These are phyloP conservation scores for Chirona hameri DNA, from an alignment of 2,888 invertebrate genomes.

Conservation along the genomic window DNA sequence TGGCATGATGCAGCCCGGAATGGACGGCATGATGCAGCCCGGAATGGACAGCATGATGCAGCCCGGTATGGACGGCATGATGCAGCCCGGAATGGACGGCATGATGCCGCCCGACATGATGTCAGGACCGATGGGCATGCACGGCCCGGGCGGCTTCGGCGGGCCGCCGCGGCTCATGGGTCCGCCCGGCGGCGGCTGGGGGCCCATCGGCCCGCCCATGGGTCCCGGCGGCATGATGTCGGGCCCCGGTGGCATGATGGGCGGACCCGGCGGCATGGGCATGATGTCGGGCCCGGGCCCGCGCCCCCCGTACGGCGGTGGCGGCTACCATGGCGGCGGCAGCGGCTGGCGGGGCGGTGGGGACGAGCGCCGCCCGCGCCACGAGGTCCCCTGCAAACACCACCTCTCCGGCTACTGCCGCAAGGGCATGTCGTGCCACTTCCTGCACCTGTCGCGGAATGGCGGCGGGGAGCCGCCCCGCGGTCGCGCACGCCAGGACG, in stretches of 20 bases:
- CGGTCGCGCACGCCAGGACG: not conserved
- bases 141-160: not conserved
- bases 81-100: not conserved
- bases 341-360: not conserved
- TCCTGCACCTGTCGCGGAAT: conserved; percentile 56
- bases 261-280: conserved; percentile 1
- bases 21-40: not conserved
- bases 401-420: conserved; percentile 76
- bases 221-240: not conserved
- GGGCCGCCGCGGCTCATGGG: not conserved
- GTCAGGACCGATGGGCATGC: conserved; percentile 4
- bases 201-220: not conserved
- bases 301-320: conserved; percentile 61
- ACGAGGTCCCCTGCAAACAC: conserved; percentile 63
- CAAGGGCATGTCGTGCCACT: conserved; percentile 75
- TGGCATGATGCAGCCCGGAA: not conserved
- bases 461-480: not conserved
- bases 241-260: not conserved
- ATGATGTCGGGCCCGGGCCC: conserved; percentile 63
- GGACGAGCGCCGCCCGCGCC: not conserved
- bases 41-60: too few species aligned
- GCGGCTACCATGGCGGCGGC: conserved; percentile 50
- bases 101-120: not conserved
- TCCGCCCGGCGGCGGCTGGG: conserved; percentile 5
- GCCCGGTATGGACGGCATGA: too few species aligned